Conservation (phyloP, 2,888 invertebrate genomes). For the Polymixis flavicincta region DNA sequence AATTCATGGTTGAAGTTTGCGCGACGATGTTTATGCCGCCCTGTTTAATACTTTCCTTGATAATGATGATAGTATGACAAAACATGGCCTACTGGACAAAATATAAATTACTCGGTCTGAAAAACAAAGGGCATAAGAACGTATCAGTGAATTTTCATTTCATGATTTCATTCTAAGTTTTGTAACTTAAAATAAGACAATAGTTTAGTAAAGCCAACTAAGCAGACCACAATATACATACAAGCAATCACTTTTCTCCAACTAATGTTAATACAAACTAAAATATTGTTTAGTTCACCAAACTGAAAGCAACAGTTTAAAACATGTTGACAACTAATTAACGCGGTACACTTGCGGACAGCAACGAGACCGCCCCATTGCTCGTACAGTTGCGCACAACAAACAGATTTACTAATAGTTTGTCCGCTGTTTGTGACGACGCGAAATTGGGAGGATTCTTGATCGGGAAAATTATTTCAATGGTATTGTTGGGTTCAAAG, state of each 20-base stretch:
- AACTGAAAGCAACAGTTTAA: slow-evolving; percentile 60
- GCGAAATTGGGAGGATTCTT: slow-evolving; percentile 24
- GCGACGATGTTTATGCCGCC: too few relatives aligned
- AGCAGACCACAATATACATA: background rate
- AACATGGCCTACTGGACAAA: too few relatives aligned
- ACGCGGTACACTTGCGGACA: slow-evolving; percentile 61
- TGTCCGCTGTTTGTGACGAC: slow-evolving; percentile 28
- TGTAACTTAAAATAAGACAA: background rate
- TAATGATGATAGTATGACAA: background rate
- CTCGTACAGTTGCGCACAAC: slow-evolving; percentile 46
- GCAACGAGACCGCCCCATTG: slow-evolving; percentile 43
- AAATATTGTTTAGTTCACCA: slow-evolving; percentile 28
- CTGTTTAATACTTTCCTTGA: too few relatives aligned
- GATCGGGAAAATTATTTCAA: slow-evolving; percentile 16
- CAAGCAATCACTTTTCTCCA: slow-evolving; percentile 17
- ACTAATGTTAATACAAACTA: slow-evolving; percentile 21
- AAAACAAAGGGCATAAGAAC: background rate
- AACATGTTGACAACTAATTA: slow-evolving; percentile 64
- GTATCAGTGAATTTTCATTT: background rate
- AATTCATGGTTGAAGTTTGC: too few relatives aligned
- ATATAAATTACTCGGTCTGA: too few relatives aligned
- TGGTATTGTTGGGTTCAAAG: slow-evolving; percentile 19
- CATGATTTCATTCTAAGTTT: background rate
- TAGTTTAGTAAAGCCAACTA: background rate
- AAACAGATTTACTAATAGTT: slow-evolving; percentile 61